Conservation (phyloP, 2,888 invertebrate species). For the Morpho deidamia region DNA sequence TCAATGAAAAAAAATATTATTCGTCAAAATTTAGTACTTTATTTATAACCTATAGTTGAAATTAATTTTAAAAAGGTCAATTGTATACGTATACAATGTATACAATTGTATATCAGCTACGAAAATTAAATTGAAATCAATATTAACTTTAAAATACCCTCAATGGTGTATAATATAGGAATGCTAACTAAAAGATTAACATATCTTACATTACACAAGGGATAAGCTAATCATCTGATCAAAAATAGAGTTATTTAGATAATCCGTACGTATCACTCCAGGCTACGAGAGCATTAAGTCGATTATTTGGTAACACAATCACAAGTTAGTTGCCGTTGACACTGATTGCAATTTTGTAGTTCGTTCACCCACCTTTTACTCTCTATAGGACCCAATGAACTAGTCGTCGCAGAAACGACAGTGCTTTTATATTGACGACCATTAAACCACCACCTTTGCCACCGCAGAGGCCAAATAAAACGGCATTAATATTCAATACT, state of each 20-base stretch:
- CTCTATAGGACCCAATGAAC: constrained; percentile 64
- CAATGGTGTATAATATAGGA: neutral
- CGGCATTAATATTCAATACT: constrained; percentile 37
- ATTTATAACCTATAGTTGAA: too few relatives aligned
- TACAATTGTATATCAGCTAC: too few relatives aligned
- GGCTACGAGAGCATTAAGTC: constrained; percentile 28
- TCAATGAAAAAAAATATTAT: too few relatives aligned
- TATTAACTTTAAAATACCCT: too few relatives aligned
- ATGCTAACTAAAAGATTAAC: neutral
- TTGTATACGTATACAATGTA: too few relatives aligned
- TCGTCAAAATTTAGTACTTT: too few relatives aligned
- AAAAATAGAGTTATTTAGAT: constrained; percentile 11
- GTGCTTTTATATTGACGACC: constrained; percentile 68
- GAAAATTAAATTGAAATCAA: too few relatives aligned
- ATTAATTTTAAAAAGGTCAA: too few relatives aligned
- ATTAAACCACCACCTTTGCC: constrained; percentile 66
- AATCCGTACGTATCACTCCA: constrained; percentile 27
- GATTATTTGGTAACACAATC: constrained; percentile 36
- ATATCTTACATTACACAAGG: neutral
- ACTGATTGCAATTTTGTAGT: constrained; percentile 38
- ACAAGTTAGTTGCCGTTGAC: constrained; percentile 37
- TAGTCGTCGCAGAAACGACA: constrained; percentile 66
- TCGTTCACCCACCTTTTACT: constrained; percentile 72
- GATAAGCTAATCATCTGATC: neutral
- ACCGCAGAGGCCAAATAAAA: constrained; percentile 44